Evolutionary conservation across 2,113 vertebrate genomes (phyloP).

Genomic region (Microcebus murinus): DNA sequence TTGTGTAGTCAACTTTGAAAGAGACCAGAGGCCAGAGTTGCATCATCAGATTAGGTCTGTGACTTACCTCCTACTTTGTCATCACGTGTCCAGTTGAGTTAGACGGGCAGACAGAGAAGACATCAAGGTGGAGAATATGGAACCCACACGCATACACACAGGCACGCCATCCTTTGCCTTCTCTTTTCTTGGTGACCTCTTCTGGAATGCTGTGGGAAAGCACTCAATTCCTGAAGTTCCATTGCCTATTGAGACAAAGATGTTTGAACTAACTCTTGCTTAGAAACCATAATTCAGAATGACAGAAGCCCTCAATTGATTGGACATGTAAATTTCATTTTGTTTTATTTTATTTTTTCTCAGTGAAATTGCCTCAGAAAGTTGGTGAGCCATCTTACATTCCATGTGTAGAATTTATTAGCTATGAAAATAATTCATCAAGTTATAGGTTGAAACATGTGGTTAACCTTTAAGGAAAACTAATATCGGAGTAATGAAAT

Average conservation of each 20-base stretch:
- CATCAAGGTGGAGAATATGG: background rate
- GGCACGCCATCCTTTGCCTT: slow-evolving; percentile 68
- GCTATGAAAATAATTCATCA: background rate
- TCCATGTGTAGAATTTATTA: background rate
- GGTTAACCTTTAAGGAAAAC: background rate
- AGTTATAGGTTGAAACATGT: background rate
- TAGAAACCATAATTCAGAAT: slow-evolving; percentile 38
- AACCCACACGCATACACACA: slow-evolving; percentile 21
- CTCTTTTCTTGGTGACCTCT: slow-evolving; percentile 81
- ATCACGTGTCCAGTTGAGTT: slow-evolving; percentile 52
- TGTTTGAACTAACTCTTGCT: slow-evolving; percentile 23
- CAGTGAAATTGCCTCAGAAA: slow-evolving; percentile 23
- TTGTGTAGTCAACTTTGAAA: slow-evolving; percentile 35
- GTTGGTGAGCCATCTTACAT: background rate
- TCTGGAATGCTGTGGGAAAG: slow-evolving; percentile 84
- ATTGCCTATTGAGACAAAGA: slow-evolving; percentile 77
- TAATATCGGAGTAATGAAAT: background rate
- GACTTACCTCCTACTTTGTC: slow-evolving; percentile 68
- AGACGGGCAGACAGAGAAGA: slow-evolving; percentile 51
- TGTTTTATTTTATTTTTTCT: background rate
- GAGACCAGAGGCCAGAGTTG: slow-evolving; percentile 59
- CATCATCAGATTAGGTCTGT: slow-evolving; percentile 41
- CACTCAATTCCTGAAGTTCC: slow-evolving; percentile 81
- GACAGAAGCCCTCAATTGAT: background rate
- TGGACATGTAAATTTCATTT: background rate